Percentiles rank a stretch among this genome's conserved stretches.
phyloP scores from a whole-genome alignment of 1,140 invertebrate species.

The Drosophila ogumai region DNA sequence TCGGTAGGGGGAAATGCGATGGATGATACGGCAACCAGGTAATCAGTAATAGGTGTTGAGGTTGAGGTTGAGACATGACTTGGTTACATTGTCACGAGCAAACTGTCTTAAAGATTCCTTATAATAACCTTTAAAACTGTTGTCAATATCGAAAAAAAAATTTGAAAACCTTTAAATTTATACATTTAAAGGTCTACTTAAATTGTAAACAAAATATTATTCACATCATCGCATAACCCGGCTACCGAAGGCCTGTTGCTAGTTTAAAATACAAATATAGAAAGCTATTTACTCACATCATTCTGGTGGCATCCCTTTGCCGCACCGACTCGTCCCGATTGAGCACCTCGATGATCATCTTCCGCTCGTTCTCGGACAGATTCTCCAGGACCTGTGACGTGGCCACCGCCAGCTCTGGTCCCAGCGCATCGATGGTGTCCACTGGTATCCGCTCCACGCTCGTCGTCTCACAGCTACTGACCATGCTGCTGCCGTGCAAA shows the following conservation, averaged over 20 bases:
- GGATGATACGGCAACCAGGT: constrained; percentile 1
- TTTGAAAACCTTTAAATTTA: too few relatives aligned
- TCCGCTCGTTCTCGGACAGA: constrained; percentile 83
- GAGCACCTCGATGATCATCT: constrained; percentile 84
- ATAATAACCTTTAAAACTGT: neutral
- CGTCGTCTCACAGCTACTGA: constrained; percentile 61
- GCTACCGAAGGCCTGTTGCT: neutral
- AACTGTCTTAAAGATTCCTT: neutral
- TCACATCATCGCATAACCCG: neutral
- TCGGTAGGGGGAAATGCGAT: constrained; percentile 12
- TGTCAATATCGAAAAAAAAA: too few relatives aligned
- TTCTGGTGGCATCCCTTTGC: constrained; percentile 82
- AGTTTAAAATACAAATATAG: neutral
- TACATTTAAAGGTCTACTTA: neutral
- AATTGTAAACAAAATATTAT: too few relatives aligned
- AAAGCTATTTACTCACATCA: constrained; percentile 76
- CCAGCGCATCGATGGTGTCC: constrained; percentile 77
- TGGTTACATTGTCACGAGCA: neutral
- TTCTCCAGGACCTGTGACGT: constrained; percentile 83
- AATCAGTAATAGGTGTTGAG: neutral
- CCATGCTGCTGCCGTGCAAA: constrained; percentile 39
- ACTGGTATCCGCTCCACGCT: constrained; percentile 74
- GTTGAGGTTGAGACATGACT: neutral
- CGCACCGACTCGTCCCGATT: constrained; percentile 82
- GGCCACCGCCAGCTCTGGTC: constrained; percentile 78